Evolutionary conservation across 1,140 invertebrate species (phyloP), one percentile per base, ranked within the genome.

Genomic region (Plodia interpunctella): DNA sequence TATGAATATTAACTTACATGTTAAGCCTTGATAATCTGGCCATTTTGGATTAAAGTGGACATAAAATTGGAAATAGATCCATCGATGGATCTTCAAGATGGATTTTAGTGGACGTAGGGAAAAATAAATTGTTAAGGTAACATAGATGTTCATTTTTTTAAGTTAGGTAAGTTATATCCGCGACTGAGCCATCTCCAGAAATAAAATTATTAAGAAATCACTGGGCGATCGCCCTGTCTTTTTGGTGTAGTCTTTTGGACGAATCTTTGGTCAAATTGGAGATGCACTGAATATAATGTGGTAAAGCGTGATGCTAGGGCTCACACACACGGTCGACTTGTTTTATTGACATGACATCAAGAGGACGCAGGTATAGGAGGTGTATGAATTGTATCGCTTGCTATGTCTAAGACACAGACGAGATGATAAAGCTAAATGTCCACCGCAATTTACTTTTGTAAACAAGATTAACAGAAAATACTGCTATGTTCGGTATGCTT

Each of bases 261-360:
- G 73, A 66, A 65, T 76, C 77, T 80, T 80, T 80, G 78, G 78
- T 80, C 68, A 72, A n/a, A 63, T 63, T 63, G 70, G 70, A 80
- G 76, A 79, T 80, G 78, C 78, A 82, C 79, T 83, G 68, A 83
- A 83, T 78, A 76, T 63, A 68, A 69, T 74, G 72, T 78, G 74
- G 78, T 74, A 80, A 69, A 77, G n/a, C 70, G 70, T 56, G 55
- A 68, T 59, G 56, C n/a, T 55, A 20, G 4, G 20, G 21, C 9
- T 13, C 15, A 4, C 38, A 2, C 5, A 21, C 20, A 15, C 20
- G 51, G 20, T 20, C 51, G 18, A 53, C 51, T n/a, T n/a, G n/a
- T n/a, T n/a, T n/a, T n/a, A n/a, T n/a, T n/a, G n/a, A n/a, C n/a
- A n/a, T n/a, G n/a, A n/a, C n/a, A n/a, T n/a, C n/a, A n/a, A n/a